Base-by-base conservation (phyloP, 2,113 vertebrate species). In the Bothrops jararaca region DNA sequence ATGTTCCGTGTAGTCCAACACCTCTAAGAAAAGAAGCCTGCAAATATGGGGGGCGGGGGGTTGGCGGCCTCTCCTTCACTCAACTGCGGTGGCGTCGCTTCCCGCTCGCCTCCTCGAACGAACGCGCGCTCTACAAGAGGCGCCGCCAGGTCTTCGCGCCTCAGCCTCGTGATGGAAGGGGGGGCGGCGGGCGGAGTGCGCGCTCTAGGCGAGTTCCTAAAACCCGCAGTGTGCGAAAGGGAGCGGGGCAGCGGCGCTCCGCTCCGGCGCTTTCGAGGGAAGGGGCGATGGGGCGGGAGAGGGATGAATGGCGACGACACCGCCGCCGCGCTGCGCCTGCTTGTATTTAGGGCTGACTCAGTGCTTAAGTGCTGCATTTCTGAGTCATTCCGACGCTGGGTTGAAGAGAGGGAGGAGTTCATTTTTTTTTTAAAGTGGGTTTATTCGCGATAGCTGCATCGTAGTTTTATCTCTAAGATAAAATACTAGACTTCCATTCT, bases 331-430 rank as follows among this genome's bases (percentile, higher is more conserved):
- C 86, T 0, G 34, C 22, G n/a, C n/a, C n/a, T 10, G 8, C 80
- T n/a, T 3, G 0, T 20, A 13, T 64, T 48, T 0, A 3, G 92
- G 93, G 96, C 97, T 97, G 97, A 97, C 89, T 97, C 97, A 96
- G 95, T 90, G 90, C 87, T 93, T 96, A 56, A 87, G 91, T 94
- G 96, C 97, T 97, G 97, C 97, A 97, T 96, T 97, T 95, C 86
- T 98, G 97, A 97, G 95, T 98, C 97, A 98, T 95, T 93, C 92
- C 74, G 57, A 50, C 74, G 9, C 57, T 50, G 6, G 57, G 91
- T 12, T 29, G 90, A 57, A 29, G 29, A 13, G 56, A 50, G 29
- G 91, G 91, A 22, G 56, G 85, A 52, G 34, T 89, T 42, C 1
- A 11, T 80, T 80, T 45, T 45, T 45, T 45, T 45, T 42, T 45